Base-by-base conservation (phyloP, 2,888 invertebrate species). In the Acanthosepion pharaonis region DNA sequence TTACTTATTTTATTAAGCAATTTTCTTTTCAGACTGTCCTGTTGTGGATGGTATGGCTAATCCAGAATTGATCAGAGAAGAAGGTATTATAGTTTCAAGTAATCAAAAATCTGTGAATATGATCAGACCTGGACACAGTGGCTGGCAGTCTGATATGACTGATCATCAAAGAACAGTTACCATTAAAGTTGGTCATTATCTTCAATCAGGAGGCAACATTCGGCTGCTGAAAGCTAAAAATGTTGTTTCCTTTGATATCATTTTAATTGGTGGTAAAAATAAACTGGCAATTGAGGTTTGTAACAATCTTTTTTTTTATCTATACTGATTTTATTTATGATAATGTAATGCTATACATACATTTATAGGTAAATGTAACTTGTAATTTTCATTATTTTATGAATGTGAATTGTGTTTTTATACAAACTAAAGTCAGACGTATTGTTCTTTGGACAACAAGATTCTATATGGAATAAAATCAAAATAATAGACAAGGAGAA, bases 21-120 rank as follows among this genome's bases (percentile, higher is more conserved):
- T n/a, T 78, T 23, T 28, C 5, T 5, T 53, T 53, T 33, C 49
- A 49, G 51, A n/a, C 2, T 93, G 93, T 49, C 49, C 49, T 51
- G 20, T 93, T 93, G 93, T 93, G 4, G 93, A 93, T 51, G 93
- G 93, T 18, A 93, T 93, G 93, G 49, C 93, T 51, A 93, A 53
- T 53, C n/a, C 93, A 5, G 33, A 93, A 53, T 93, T 53, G 15
- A 93, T 93, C 23, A 15, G 51, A n/a, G 53, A 53, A 49, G 53
- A 49, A n/a, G n/a, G 28, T 6, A 93, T 93, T 49, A 93, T 42
- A 51, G 93, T 53, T 25, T 93, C 93, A 48, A 93, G 93, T 49
- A 93, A 93, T 53, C 28, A 42, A 93, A 33, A 53, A 9, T 49
- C 49, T 51, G 93, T 93, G 15, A 93, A 93, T 51, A 53, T n/a